phyloP scores from a whole-genome alignment of 1,140 invertebrate species.

The Contarinia nasturtii region DNA sequence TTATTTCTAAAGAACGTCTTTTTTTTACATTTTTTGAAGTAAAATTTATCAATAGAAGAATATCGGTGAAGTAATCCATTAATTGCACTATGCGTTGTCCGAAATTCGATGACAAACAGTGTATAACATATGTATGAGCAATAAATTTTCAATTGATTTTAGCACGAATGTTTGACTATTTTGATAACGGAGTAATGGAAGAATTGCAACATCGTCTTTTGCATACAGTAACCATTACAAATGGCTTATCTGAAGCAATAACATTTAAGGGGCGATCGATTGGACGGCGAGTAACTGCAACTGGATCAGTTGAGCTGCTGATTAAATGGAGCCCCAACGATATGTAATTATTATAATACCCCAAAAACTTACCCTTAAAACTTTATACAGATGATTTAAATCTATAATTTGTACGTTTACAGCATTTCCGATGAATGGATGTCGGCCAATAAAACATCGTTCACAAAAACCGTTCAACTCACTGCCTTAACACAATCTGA shows the following conservation, averaged over 20 bases:
- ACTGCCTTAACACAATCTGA: too few species aligned
- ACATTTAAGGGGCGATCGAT: slow-evolving; percentile 18
- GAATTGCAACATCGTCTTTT: slow-evolving; percentile 53
- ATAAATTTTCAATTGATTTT: neutral
- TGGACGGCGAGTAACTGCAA: slow-evolving; percentile 14
- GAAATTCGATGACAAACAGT: neutral
- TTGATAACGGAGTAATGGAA: slow-evolving; percentile 75
- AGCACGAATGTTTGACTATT: slow-evolving; percentile 73
- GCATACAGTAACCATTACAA: slow-evolving; percentile 32
- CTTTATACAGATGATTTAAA: neutral
- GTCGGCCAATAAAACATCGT: slow-evolving; percentile 11
- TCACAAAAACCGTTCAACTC: slow-evolving; percentile 14
- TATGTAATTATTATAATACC: slow-evolving; percentile 21
- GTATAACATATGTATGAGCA: neutral
- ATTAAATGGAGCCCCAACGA: slow-evolving; percentile 20
- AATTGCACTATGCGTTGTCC: too few species aligned
- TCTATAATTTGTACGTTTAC: neutral
- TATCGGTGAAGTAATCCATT: too few species aligned
- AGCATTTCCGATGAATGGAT: slow-evolving; percentile 21
- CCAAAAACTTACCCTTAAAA: too few species aligned
- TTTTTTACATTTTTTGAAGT: neutral
- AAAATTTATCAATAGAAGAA: too few species aligned
- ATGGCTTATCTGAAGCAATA: slow-evolving; percentile 14
- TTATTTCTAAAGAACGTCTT: neutral
- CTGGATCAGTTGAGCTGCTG: slow-evolving; percentile 16